Evolutionary conservation across 2,113 vertebrate genomes (phyloP), one percentile per base, ranked within the genome.

Genomic region (Nettapus auritus): DNA sequence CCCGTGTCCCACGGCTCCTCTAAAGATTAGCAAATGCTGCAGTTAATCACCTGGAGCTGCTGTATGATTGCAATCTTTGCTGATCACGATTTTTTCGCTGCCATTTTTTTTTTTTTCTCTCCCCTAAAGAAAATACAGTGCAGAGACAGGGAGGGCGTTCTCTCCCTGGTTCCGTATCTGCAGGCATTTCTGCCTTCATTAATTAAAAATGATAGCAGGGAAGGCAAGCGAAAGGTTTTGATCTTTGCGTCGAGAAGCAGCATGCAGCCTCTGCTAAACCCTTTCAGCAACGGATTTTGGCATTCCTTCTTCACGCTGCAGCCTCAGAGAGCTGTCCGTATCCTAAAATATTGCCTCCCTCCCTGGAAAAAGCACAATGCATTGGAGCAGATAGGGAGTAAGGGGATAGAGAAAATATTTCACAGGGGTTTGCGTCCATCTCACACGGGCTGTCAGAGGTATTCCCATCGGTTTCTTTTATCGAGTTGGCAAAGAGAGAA

Each of bases 141-240:
- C 40, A 48, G 81, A 78, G 83, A 57, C 50, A 55, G 60, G 70
- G 88, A 87, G 73, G 85, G 80, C 19, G 31, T 93, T 94, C 89
- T 82, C 77, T 69, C 80, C 62, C 52, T 3, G 1, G 20, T 86
- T 82, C 91, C 6, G 2, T 90, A 55, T 94, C 94, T 73, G 81
- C 91, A 81, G 96, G 88, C 96, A 93, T 25, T 70, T 85, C 90
- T 96, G 86, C 90, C 90, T 92, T 96, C 93, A 92, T 97, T 95
- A 97, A 97, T 97, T 96, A 97, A 90, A 93, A 93, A 97, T 94
- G 94, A 96, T 87, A 82, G 88, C 89, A 25, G 86, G 86, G 69
- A 80, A 87, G 73, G 94, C 40, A 57, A 80, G 82, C 20, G 2
- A 44, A 88, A 81, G 80, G 81, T 55, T 97, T 96, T 96, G 93